These are phyloP conservation scores for Agapornis roseicollis DNA, from an alignment of 2,113 vertebrate species.

Conservation along the genomic window DNA sequence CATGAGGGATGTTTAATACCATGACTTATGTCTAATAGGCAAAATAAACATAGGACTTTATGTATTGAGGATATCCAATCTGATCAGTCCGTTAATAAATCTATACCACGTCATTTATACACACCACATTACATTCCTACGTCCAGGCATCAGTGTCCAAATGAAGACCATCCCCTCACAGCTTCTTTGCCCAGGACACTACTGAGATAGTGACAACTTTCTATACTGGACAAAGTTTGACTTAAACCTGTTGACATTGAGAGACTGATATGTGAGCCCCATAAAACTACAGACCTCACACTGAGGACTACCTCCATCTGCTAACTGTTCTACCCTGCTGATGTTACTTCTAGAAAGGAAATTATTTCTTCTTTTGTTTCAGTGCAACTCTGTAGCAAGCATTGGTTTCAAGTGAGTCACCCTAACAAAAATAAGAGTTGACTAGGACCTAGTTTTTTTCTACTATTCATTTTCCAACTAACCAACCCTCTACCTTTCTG, in stretches of 20 bases:
- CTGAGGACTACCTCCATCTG: neutral
- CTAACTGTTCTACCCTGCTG: neutral
- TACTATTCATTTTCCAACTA: neutral
- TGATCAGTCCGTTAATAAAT: neutral
- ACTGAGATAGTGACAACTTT: neutral
- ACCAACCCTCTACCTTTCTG: neutral
- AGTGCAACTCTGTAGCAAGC: neutral
- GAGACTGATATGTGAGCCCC: neutral
- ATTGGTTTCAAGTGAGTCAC: neutral
- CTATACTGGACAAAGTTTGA: neutral
- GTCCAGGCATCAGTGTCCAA: neutral
- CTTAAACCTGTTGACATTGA: accelerated
- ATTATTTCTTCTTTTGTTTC: neutral
- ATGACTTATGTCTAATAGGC: neutral
- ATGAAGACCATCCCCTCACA: accelerated
- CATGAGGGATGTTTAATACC: neutral
- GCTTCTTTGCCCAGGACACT: neutral
- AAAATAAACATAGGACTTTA: neutral
- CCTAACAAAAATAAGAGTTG: neutral
- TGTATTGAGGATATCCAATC: neutral
- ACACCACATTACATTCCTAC: accelerated
- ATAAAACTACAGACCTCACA: neutral
- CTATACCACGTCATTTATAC: neutral
- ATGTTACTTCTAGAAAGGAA: neutral
- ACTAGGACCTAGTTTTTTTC: neutral